Base-by-base conservation (phyloP, 2,888 invertebrate genomes). In the Hesperia comma region DNA sequence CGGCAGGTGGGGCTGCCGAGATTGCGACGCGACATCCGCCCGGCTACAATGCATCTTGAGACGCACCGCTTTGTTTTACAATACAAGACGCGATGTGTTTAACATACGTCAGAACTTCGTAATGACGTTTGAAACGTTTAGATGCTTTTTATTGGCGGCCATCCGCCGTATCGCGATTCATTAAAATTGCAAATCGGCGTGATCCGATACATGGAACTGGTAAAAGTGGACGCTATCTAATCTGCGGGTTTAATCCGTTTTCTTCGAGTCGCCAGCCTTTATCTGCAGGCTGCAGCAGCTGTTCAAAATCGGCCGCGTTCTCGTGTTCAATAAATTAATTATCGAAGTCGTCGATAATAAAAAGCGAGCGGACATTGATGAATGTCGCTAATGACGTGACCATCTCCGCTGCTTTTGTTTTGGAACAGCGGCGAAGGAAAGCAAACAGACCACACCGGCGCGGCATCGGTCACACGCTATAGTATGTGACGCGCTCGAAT, bases 11-110 rank as follows among this genome's bases (percentile, higher is more conserved):
- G 90, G 86, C 88, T 84, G 90, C 90, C 79, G 92, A 91, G 92
- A 92, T 92, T 92, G 92, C 90, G 89, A 85, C 86, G 90, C 89
- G 92, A 92, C 92, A 92, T 92, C 92, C 92, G 92, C 90, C 83
- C 89, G 85, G 80, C 85, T 85, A 90, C 92, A 90, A 90, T 90
- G 89, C 92, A 90, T 90, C 92, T 88, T 83, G 79, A 82, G 82
- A 73, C 75, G 74, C 71, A 73, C 74, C 75, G 76, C 75, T 76
- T 76, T 76, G 76, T 76, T 76, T 88, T 82, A 87, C 85, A 87
- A 85, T 85, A 84, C 84, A 77, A 83, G 82, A 81, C 81, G 80
- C 83, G 80, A 82, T 84, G 81, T 82, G 83, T 83, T 84, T 84
- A 83, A 86, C 88, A 87, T 86, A 87, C 86, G 86, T 80, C 86